Conservation (phyloP, 2,888 invertebrate genomes). For the Atethmia centrago region DNA sequence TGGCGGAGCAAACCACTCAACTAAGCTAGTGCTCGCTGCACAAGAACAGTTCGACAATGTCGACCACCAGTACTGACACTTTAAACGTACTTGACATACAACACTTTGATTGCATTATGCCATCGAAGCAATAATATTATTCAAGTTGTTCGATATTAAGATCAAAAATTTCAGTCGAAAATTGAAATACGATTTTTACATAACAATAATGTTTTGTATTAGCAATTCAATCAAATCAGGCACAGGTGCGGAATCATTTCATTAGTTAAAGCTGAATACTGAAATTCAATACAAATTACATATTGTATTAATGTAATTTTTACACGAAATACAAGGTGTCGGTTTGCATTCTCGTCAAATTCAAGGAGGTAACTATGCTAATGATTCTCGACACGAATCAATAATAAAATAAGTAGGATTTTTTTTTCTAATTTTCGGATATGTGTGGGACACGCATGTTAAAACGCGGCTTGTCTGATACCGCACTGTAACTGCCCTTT, state of each 20-base stretch:
- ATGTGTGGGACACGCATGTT: no score
- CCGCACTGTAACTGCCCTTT: no score
- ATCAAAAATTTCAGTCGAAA: slow-evolving; percentile 10
- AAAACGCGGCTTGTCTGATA: no score
- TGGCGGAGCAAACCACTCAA: slow-evolving; percentile 69
- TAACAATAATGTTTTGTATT: slow-evolving; percentile 27
- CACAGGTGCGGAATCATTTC: slow-evolving; percentile 42
- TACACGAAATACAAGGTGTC: slow-evolving; percentile 12
- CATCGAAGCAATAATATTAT: slow-evolving; percentile 24
- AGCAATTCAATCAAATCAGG: slow-evolving; percentile 44
- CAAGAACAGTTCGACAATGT: slow-evolving; percentile 61
- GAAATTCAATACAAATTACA: slow-evolving; percentile 34
- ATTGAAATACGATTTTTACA: slow-evolving; percentile 21
- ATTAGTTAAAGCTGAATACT: slow-evolving; percentile 39
- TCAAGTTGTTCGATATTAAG: neutral
- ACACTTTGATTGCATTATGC: slow-evolving; percentile 42
- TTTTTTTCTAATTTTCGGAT: no score
- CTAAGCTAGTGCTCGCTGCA: slow-evolving; percentile 62
- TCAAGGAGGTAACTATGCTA: no score
- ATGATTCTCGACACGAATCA: no score
- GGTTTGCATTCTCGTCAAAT: no score
- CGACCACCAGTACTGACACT: slow-evolving; percentile 51
- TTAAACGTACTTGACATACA: slow-evolving; percentile 53
- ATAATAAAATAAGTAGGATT: no score
- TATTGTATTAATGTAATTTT: slow-evolving; percentile 26